These are phyloP conservation scores for Nycticebus coucang DNA, from an alignment of 2,113 vertebrate species.

Conservation along the genomic window DNA sequence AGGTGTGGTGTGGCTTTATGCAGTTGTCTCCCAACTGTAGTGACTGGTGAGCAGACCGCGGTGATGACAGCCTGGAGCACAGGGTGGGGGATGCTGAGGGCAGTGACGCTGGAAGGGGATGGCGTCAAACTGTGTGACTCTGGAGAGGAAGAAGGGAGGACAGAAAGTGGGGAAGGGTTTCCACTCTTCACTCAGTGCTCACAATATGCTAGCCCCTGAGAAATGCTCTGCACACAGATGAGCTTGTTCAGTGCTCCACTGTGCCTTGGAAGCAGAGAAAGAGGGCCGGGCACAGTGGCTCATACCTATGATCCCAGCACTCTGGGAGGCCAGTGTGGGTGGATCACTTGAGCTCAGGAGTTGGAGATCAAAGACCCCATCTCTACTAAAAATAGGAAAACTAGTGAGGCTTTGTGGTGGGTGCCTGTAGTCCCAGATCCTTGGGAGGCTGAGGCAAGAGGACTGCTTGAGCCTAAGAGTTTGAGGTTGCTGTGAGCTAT, in stretches of 20 bases:
- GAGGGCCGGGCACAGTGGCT: too few species aligned
- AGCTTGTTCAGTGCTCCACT: fast-evolving
- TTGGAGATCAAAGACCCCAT: too few species aligned
- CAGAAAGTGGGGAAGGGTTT: neutral
- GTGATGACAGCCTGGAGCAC: fast-evolving
- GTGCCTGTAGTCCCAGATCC: too few species aligned
- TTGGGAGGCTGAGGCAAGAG: too few species aligned
- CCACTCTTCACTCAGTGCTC: too few species aligned
- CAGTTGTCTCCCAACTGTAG: neutral
- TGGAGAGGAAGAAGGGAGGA: neutral
- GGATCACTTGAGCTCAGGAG: too few species aligned
- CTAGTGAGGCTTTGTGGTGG: too few species aligned
- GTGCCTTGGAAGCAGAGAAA: fast-evolving
- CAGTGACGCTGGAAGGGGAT: neutral
- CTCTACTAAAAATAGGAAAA: too few species aligned
- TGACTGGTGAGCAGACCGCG: neutral
- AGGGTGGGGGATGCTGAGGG: neutral
- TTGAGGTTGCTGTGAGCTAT: too few species aligned
- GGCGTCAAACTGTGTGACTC: neutral
- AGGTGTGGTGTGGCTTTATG: neutral
- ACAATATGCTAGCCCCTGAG: neutral
- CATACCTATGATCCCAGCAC: too few species aligned
- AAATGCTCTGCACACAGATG: fast-evolving
- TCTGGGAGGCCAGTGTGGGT: too few species aligned
- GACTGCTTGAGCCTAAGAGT: too few species aligned